Evolutionary conservation across 2,113 vertebrate species (phyloP), one percentile per base, ranked within the genome.

Genomic region (Ovis aries): DNA sequence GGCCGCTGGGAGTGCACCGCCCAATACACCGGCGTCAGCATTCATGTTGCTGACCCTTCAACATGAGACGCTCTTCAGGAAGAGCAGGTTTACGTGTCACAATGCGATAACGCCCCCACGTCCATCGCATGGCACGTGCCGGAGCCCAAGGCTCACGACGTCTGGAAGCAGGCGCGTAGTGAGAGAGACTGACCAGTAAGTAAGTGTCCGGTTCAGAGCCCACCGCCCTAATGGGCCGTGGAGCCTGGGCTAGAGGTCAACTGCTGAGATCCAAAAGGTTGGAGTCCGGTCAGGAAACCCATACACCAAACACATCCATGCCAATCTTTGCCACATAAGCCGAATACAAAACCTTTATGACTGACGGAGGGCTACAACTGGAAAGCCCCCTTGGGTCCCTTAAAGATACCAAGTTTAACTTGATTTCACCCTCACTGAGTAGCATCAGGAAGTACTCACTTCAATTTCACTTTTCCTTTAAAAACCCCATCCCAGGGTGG

Each of bases 21-120:
- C 29, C 3, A 2, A 60, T 27, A 43, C 52, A 48, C 50, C n/a
- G 7, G 77, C 3, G 2, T n/a, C 10, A 33, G 53, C 88, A 91
- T 82, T 92, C 94, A 96, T 91, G 94, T 64, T 96, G 95, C 94
- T 91, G 16, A 45, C 5, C 15, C 5, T 25, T 82, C 96, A 88
- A 97, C 94, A 96, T 85, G 43, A 43, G 95, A 96, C 71, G 77
- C 78, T 95, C 74, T 90, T 90, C 14, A 4, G 7, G 88, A 84
- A 40, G 82, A 67, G 90, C 64, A 36, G 71, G 14, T 71, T 90
- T 15, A 85, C 43, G 45, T 8, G 40, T 1, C 25, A 83, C 74
- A 52, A 92, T 83, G 88, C 88, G 88, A 89, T 45, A 23, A 36
- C 11, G 45, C 11, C 4, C 78, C 53, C 55, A 55, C 23, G 5